Percentiles rank a stretch among this genome's conserved stretches.
These are phyloP conservation scores for Drosophila pseudoananassae DNA, from an alignment of 1,140 invertebrate genomes.

Conservation along the genomic window DNA sequence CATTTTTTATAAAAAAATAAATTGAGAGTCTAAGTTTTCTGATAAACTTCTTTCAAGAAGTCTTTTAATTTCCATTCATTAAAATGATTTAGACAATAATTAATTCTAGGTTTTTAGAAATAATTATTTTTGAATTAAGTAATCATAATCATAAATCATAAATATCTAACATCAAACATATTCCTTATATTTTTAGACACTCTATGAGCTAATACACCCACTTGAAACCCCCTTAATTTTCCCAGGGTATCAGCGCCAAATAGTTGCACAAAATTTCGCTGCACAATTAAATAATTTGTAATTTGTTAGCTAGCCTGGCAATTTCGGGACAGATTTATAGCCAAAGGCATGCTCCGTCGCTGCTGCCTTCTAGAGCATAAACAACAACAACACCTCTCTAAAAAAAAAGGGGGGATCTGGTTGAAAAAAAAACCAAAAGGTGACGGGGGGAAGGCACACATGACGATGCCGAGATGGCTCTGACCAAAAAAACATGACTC, in stretches of 20 bases:
- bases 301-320: slow-evolving; percentile 51
- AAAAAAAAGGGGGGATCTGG: background rate
- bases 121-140: too few species aligned
- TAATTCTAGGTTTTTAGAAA: too few species aligned
- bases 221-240: background rate
- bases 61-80: too few species aligned
- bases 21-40: too few species aligned
- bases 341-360: slow-evolving; percentile 58
- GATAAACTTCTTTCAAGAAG: too few species aligned
- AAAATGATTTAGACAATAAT: too few species aligned
- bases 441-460: background rate
- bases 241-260: slow-evolving; percentile 34
- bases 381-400: slow-evolving; percentile 21
- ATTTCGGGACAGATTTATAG: slow-evolving; percentile 59
- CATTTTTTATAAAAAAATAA: too few species aligned
- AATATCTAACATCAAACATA: too few species aligned
- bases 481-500: slow-evolving; percentile 53
- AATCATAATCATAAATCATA: too few species aligned
- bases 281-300: slow-evolving; percentile 74
- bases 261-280: slow-evolving; percentile 59
- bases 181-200: background rate
- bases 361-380: slow-evolving; percentile 44
- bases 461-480: slow-evolving; percentile 40
- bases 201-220: background rate
- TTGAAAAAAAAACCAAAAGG: background rate